Evolutionary conservation across 1,140 invertebrate genomes (phyloP).

Genomic region (Hyphantria cunea): DNA sequence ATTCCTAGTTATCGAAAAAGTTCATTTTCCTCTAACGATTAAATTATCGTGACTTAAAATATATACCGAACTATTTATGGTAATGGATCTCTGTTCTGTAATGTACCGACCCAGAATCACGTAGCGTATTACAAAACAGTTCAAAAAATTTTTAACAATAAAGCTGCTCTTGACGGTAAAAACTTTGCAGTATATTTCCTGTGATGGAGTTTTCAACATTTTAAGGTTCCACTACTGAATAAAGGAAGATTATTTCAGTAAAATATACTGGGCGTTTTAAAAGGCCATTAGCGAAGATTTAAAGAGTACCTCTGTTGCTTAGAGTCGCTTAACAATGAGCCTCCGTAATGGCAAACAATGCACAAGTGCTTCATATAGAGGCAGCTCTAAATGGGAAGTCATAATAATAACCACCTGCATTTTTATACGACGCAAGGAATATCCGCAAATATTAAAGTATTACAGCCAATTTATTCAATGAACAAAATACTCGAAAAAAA

Average conservation of each 20-base stretch:
- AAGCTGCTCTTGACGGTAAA: too few relatives aligned
- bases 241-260: slow-evolving; percentile 42
- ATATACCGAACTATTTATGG: too few relatives aligned
- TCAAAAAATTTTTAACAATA: too few relatives aligned
- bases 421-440: slow-evolving; percentile 1
- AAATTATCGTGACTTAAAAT: too few relatives aligned
- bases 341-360: slow-evolving; percentile 48
- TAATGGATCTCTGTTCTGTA: too few relatives aligned
- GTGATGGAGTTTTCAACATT: slow-evolving; percentile 46
- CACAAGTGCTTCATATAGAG: slow-evolving; percentile 41
- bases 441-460: too few relatives aligned
- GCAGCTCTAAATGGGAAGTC: slow-evolving; percentile 27
- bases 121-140: too few relatives aligned
- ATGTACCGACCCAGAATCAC: too few relatives aligned
- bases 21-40: too few relatives aligned
- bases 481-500: too few relatives aligned
- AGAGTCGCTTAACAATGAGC: slow-evolving; percentile 56
- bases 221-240: slow-evolving; percentile 41
- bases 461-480: too few relatives aligned
- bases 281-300: slow-evolving; percentile 64
- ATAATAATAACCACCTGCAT: slow-evolving; percentile 33
- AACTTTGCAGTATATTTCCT: slow-evolving; percentile 17
- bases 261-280: slow-evolving; percentile 58
- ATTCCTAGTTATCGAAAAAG: too few relatives aligned
- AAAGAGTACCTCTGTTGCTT: slow-evolving; percentile 54